A percentile compares a stretch with the other conserved stretches of the same genome.
phyloP scores from a whole-genome alignment of 1,140 invertebrate species.

The Lordiphosa clarofinis region DNA sequence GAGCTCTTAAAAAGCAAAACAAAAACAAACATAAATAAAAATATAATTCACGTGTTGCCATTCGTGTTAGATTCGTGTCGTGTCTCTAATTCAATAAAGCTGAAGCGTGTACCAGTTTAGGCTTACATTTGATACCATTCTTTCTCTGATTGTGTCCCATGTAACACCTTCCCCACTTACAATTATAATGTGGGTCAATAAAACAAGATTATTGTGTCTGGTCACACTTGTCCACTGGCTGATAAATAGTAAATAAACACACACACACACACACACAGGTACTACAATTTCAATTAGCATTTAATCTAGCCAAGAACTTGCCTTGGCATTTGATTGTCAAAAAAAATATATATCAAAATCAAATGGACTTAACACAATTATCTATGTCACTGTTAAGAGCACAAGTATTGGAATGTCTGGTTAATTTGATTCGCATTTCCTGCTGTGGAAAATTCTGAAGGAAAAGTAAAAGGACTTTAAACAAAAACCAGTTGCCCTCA shows the following conservation, averaged over 20 bases:
- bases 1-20: too few species aligned
- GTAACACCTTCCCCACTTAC: conserved; percentile 10
- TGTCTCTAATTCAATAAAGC: too few species aligned
- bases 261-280: not conserved
- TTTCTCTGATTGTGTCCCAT: too few species aligned
- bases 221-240: conserved; percentile 9
- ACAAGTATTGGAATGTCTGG: not conserved
- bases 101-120: too few species aligned
- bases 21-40: too few species aligned
- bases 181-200: conserved; percentile 47
- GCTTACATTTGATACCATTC: too few species aligned
- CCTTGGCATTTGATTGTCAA: conserved; percentile 50
- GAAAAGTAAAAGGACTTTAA: conserved; percentile 13
- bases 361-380: conserved; percentile 47
- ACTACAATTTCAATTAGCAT: conserved; percentile 49
- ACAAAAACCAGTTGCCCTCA: conserved; percentile 7
- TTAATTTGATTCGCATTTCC: conserved; percentile 2
- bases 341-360: conserved; percentile 10
- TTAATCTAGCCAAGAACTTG: conserved; percentile 54
- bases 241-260: conserved; percentile 32
- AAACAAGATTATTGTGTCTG: conserved; percentile 46
- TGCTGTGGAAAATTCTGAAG: conserved; percentile 12
- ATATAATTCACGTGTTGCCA: too few species aligned
- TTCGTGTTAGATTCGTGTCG: too few species aligned
- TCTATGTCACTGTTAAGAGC: conserved; percentile 35